Percentiles rank a stretch among this genome's conserved stretches.
Conservation (phyloP, 2,113 vertebrate genomes). For the Petrocephalus microphthalmus region DNA sequence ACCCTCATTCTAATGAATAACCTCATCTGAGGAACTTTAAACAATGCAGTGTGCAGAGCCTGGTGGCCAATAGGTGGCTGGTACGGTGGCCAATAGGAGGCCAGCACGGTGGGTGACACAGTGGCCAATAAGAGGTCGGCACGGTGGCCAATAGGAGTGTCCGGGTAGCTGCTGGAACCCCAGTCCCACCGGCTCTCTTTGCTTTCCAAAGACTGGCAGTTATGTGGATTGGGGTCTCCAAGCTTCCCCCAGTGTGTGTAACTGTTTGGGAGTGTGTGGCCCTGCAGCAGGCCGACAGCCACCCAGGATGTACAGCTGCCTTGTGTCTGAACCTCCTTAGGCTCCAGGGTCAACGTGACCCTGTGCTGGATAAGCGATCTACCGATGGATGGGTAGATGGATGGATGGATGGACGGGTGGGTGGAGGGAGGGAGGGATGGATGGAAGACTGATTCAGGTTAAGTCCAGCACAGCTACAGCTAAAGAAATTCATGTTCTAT, state of each 20-base stretch:
- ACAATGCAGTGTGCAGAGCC: neutral
- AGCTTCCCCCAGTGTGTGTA: neutral
- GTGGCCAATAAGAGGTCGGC: neutral
- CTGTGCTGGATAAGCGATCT: neutral
- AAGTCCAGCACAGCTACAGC: too few species aligned
- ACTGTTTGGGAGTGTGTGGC: neutral
- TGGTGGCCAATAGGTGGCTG: too few species aligned
- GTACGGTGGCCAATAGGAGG: too few species aligned
- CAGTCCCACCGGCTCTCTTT: neutral
- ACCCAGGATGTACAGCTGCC: neutral
- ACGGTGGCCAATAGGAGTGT: neutral
- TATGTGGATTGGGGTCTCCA: neutral
- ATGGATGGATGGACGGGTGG: neutral
- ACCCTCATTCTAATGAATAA: neutral
- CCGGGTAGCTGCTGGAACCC: neutral
- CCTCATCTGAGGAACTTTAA: neutral
- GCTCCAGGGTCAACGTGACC: neutral
- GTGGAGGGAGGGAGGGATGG: too few species aligned
- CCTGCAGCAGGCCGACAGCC: neutral
- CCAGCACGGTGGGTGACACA: too few species aligned
- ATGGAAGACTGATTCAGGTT: neutral
- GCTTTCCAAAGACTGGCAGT: neutral
- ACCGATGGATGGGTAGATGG: too few species aligned
- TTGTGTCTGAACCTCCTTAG: neutral
- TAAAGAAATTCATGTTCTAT: neutral